phyloP scores from a whole-genome alignment of 2,888 invertebrate species.

The Sylvicola cinctus region DNA sequence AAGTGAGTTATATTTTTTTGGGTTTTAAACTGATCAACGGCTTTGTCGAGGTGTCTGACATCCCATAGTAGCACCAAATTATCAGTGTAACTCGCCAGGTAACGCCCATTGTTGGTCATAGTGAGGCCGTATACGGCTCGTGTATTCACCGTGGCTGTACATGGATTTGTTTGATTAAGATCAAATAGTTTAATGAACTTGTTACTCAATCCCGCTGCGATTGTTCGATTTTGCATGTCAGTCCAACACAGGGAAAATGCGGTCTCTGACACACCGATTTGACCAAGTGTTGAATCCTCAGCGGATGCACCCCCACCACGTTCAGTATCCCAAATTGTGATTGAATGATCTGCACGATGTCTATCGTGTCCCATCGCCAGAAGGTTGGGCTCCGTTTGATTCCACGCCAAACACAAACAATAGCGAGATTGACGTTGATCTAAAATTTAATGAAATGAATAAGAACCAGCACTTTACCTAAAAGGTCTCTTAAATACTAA shows the following conservation, averaged over 20 bases:
- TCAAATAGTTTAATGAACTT: conserved; percentile 79
- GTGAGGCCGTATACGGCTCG: conserved; percentile 54
- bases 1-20: conserved; percentile 50
- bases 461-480: too few relatives aligned
- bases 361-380: conserved; percentile 78
- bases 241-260: conserved; percentile 68
- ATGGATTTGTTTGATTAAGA: conserved; percentile 20
- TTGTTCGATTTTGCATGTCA: conserved; percentile 45
- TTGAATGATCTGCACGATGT: conserved; percentile 70
- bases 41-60: conserved; percentile 64
- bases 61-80: conserved; percentile 77
- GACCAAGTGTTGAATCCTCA: conserved; percentile 25
- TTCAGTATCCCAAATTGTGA: conserved; percentile 68
- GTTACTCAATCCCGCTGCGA: conserved; percentile 77
- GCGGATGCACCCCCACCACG: conserved; percentile 17
- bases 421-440: conserved; percentile 42
- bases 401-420: conserved; percentile 79
- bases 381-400: conserved; percentile 57
- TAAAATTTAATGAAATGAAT: conserved; percentile 1
- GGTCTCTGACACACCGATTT: conserved; percentile 66
- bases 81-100: conserved; percentile 68
- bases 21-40: conserved; percentile 46
- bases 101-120: conserved; percentile 58
- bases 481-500: conserved; percentile 9
- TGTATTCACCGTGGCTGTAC: too few relatives aligned